phyloP scores from a whole-genome alignment of 2,888 invertebrate species.

The Rhorus exstirpatorius region DNA sequence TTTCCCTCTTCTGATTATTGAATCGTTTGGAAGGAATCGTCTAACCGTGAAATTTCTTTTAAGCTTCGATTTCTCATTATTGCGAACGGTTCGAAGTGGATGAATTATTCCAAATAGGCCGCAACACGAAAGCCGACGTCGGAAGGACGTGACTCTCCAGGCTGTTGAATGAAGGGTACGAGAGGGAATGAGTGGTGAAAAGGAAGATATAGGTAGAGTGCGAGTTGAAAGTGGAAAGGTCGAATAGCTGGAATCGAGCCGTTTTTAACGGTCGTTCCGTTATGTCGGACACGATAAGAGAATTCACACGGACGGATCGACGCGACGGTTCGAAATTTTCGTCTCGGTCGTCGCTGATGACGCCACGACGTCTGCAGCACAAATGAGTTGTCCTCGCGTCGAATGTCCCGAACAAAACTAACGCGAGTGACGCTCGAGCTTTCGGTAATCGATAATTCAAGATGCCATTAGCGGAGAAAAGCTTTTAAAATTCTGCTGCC shows the following conservation, averaged over 20 bases:
- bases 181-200: conserved; percentile 36
- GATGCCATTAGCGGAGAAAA: conserved; percentile 75
- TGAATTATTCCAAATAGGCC: conserved; percentile 42
- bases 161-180: conserved; percentile 28
- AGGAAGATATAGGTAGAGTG: neutral
- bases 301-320: conserved; percentile 43
- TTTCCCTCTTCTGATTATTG: neutral
- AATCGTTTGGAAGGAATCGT: conserved; percentile 1
- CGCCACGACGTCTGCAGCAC: conserved; percentile 60
- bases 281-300: conserved; percentile 60
- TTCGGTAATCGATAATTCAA: conserved; percentile 75
- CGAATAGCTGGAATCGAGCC: conserved; percentile 35
- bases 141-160: conserved; percentile 9
- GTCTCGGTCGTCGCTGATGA: neutral
- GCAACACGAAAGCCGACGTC: neutral
- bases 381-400: conserved; percentile 70
- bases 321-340: conserved; percentile 32
- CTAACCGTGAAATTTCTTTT: conserved; percentile 32
- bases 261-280: conserved; percentile 50
- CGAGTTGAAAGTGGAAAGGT: conserved; percentile 19
- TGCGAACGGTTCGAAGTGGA: conserved; percentile 10
- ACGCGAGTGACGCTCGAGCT: conserved; percentile 27
- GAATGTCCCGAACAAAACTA: conserved; percentile 71
- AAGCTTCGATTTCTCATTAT: conserved; percentile 51
- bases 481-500: conserved; percentile 38